Conservation (phyloP, 2,888 invertebrate species). For the Nephrotoma flavescens region DNA sequence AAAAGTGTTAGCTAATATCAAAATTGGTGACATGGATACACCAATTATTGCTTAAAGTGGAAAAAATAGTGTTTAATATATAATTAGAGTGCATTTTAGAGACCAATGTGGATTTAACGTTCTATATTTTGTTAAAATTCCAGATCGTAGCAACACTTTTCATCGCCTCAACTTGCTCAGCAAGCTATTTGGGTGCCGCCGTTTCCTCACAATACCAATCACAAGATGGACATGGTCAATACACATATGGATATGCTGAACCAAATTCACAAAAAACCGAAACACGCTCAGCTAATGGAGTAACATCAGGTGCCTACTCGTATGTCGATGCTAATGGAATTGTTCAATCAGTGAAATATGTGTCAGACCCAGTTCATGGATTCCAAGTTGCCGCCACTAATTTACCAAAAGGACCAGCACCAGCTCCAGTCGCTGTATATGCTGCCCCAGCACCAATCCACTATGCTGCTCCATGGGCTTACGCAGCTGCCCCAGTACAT, state of each 20-base stretch:
- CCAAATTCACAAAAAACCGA: slow-evolving; percentile 50
- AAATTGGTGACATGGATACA: not conserved
- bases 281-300: slow-evolving; percentile 41
- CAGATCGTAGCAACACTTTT: slow-evolving; percentile 22
- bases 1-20: not conserved
- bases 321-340: slow-evolving; percentile 52
- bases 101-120: not conserved
- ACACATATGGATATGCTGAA: slow-evolving; percentile 47
- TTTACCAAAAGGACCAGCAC: slow-evolving; percentile 39
- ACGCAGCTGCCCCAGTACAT: not conserved
- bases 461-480: slow-evolving; percentile 8
- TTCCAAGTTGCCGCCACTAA: slow-evolving; percentile 51
- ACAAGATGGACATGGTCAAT: slow-evolving; percentile 45
- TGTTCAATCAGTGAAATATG: slow-evolving; percentile 47
- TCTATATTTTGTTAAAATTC: not conserved
- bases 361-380: slow-evolving; percentile 44
- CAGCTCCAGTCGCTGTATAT: slow-evolving; percentile 20
- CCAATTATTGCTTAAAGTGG: not conserved
- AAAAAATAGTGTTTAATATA: not conserved
- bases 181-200: slow-evolving; percentile 18
- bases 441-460: slow-evolving; percentile 15
- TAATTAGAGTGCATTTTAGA: not conserved
- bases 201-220: slow-evolving; percentile 40
- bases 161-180: slow-evolving; percentile 27
- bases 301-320: slow-evolving; percentile 49